Evolutionary conservation across 92 coral and sea anemone species (phyloP).

Genomic region (Epizoanthus rinbou): DNA sequence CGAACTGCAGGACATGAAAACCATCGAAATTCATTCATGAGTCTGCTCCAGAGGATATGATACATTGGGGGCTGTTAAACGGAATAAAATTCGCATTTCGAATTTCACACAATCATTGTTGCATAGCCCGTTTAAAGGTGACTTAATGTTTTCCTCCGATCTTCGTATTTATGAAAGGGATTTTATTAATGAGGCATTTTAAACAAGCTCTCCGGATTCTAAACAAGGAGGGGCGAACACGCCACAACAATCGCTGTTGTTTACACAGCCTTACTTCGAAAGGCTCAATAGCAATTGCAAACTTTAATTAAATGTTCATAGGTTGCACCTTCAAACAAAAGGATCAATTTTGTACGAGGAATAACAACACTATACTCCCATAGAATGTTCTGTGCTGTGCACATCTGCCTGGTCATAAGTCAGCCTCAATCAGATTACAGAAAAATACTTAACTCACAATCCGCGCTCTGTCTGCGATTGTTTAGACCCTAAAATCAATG

Average conservation of each 20-base stretch:
- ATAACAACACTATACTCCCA: not conserved
- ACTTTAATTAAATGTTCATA: constrained; percentile 21
- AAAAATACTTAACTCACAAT: not conserved
- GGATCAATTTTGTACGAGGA: not conserved
- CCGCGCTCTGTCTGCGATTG: not conserved
- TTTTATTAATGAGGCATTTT: not conserved
- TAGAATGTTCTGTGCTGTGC: not conserved
- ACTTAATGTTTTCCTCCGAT: too few species aligned
- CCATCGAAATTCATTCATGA: not conserved
- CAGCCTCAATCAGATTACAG: too few species aligned
- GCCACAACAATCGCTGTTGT: constrained; percentile 6
- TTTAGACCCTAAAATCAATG: too few species aligned
- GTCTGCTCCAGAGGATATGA: not conserved
- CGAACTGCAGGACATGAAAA: constrained; percentile 19
- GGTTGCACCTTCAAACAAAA: constrained; percentile 10
- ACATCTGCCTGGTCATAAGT: not conserved
- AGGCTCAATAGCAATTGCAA: constrained; percentile 3
- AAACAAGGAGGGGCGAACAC: not conserved
- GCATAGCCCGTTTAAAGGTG: too few species aligned
- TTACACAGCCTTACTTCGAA: constrained; percentile 2
- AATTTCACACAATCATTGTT: not conserved
- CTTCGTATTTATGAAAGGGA: not conserved
- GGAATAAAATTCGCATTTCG: not conserved
- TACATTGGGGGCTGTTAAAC: not conserved
- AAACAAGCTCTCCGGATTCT: not conserved